Conservation (phyloP, 2,888 invertebrate species). For the Drymonia ruficornis region DNA sequence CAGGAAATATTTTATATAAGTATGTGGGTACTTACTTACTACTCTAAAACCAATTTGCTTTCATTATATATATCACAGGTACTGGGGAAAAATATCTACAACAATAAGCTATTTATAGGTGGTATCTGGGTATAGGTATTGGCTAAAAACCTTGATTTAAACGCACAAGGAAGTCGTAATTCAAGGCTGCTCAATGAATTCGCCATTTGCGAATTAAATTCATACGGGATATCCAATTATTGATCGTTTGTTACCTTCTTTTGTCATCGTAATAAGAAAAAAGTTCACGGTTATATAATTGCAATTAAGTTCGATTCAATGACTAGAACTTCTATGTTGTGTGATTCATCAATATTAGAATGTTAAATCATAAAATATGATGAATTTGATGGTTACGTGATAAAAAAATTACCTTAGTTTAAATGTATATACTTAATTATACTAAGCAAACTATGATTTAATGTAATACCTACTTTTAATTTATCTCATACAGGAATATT, state of each 20-base stretch:
- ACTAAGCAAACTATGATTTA: no score
- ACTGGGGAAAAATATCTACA: neutral
- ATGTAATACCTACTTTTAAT: no score
- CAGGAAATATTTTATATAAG: conserved; percentile 3
- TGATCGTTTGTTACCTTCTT: neutral
- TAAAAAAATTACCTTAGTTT: no score
- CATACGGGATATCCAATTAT: conserved; percentile 3
- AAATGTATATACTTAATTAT: no score
- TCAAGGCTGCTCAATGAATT: conserved; percentile 25
- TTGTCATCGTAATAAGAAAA: neutral
- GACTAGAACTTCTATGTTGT: no score
- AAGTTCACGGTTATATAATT: neutral
- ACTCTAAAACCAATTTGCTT: conserved; percentile 5
- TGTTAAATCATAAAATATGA: no score
- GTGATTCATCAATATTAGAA: no score
- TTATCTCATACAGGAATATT: no score
- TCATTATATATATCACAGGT: neutral
- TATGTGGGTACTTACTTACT: neutral
- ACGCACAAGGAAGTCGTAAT: conserved; percentile 23
- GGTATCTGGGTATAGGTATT: neutral
- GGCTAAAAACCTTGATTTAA: neutral
- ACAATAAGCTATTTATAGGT: neutral
- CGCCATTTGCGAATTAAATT: conserved; percentile 8
- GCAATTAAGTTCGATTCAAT: neutral
- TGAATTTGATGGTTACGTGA: no score